These are phyloP conservation scores for Bombus sibiricus DNA, from an alignment of 1,140 invertebrate species.

Conservation along the genomic window DNA sequence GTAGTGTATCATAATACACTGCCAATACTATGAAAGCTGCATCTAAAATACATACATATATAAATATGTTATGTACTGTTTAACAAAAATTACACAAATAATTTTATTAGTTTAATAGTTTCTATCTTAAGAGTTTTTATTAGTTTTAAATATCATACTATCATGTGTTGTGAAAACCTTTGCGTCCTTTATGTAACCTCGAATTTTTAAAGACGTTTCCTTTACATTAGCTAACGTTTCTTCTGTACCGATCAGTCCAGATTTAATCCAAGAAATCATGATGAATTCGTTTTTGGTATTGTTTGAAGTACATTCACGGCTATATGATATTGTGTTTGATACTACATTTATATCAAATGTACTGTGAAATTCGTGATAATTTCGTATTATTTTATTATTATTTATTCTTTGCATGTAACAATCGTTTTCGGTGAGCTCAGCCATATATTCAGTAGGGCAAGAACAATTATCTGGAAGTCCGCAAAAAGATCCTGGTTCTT, in stretches of 20 bases:
- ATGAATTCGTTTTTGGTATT: constrained; percentile 47
- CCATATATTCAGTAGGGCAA: constrained; percentile 66
- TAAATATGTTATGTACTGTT: not conserved
- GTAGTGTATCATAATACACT: constrained; percentile 65
- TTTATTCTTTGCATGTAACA: constrained; percentile 38
- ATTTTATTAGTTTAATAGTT: not conserved
- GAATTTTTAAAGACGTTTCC: constrained; percentile 18
- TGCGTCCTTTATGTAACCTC: constrained; percentile 66
- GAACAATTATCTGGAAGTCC: constrained; percentile 65
- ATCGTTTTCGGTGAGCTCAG: constrained; percentile 46
- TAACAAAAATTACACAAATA: constrained; percentile 8
- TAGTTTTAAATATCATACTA: constrained; percentile 44
- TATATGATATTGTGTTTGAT: constrained; percentile 59
- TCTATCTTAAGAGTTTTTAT: not conserved
- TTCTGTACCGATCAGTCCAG: not conserved
- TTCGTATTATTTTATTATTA: constrained; percentile 38
- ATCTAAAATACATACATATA: constrained; percentile 50
- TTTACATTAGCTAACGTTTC: constrained; percentile 1
- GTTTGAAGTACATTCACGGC: constrained; percentile 41
- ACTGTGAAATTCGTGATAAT: constrained; percentile 59
- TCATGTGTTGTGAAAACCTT: constrained; percentile 56
- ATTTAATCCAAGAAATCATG: constrained; percentile 58
- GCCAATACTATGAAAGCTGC: constrained; percentile 65
- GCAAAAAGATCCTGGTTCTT: constrained; percentile 62
- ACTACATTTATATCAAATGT: constrained; percentile 57